Percentiles rank a stretch among this genome's conserved stretches.
These are phyloP conservation scores for Petrolisthes cinctipes DNA, from an alignment of 2,888 invertebrate species.

Conservation along the genomic window DNA sequence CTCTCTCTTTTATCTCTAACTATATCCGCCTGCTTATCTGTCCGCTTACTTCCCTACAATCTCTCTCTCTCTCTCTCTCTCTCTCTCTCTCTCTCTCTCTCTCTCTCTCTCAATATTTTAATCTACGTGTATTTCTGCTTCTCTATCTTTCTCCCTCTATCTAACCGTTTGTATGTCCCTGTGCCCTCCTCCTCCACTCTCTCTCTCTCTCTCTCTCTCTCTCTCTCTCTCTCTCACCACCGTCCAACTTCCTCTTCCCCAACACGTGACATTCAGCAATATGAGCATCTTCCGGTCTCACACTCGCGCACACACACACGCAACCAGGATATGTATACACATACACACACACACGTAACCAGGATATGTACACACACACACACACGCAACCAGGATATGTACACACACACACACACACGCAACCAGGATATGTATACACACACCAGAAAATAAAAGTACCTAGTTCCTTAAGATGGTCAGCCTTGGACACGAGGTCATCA, in stretches of 20 bases:
- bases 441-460: too few species aligned
- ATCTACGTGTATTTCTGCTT: slow-evolving; percentile 4
- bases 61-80: slow-evolving; percentile 14
- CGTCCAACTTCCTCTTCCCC: background rate
- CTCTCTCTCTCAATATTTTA: slow-evolving; percentile 6
- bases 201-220: slow-evolving; percentile 10
- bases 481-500: background rate
- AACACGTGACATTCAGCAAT: too few species aligned
- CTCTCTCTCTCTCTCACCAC: background rate
- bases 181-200: background rate
- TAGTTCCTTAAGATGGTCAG: too few species aligned
- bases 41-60: background rate
- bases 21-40: background rate
- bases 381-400: too few species aligned
- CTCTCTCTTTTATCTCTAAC: background rate
- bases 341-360: too few species aligned
- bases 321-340: too few species aligned
- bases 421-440: too few species aligned
- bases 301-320: too few species aligned
- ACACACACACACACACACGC: too few species aligned
- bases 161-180: background rate
- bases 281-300: too few species aligned
- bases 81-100: slow-evolving; percentile 25
- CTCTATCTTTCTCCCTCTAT: background rate
- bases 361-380: too few species aligned